phyloP scores from a whole-genome alignment of 2,113 vertebrate genomes.

The Zosterops pallidus region DNA sequence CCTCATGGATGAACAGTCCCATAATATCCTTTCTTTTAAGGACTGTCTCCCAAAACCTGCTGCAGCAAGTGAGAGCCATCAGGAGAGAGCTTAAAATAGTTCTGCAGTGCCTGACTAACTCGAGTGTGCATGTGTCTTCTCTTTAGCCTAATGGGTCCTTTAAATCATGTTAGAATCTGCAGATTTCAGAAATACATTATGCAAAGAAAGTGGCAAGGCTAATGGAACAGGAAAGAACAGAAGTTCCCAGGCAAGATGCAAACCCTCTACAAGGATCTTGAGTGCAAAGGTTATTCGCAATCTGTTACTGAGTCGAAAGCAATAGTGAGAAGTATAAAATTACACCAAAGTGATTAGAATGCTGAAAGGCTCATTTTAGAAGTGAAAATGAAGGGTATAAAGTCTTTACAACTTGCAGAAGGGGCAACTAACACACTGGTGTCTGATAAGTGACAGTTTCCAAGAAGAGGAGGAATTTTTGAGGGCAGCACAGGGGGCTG shows the following conservation, averaged over 20 bases:
- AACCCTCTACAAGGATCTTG: neutral
- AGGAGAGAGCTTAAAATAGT: slow-evolving; percentile 13
- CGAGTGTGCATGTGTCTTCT: neutral
- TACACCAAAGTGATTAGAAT: neutral
- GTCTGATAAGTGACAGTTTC: neutral
- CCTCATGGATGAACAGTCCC: neutral
- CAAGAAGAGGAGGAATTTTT: neutral
- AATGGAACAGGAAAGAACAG: neutral
- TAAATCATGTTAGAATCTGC: neutral
- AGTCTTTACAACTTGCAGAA: neutral
- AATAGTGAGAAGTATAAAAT: neutral
- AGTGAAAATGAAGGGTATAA: neutral
- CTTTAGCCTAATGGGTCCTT: neutral
- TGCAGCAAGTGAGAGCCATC: fast-evolving
- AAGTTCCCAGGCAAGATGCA: neutral
- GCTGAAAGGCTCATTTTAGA: neutral
- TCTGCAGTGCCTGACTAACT: neutral
- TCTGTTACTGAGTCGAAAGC: neutral
- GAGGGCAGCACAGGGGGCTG: neutral
- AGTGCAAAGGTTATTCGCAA: neutral
- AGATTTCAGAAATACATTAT: neutral
- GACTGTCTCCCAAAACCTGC: neutral
- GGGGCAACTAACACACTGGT: neutral
- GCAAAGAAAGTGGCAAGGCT: neutral
- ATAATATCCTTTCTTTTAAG: neutral